These are phyloP conservation scores for Actinemys pallida DNA, from an alignment of 2,113 vertebrate genomes.

Conservation along the genomic window DNA sequence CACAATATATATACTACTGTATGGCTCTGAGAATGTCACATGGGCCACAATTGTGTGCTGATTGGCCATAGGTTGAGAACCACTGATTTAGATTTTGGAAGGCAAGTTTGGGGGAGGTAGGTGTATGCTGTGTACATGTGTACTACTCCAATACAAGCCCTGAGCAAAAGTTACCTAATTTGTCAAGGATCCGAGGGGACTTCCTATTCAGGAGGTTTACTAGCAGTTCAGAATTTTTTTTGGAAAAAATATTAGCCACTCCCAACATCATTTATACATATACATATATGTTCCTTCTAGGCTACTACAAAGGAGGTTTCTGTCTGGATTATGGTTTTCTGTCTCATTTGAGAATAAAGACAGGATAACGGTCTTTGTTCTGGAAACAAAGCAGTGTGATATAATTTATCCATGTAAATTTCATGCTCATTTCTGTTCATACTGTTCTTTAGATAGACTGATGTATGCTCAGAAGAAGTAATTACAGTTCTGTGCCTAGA, in stretches of 20 bases:
- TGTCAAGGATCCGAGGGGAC: not conserved
- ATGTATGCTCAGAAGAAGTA: not conserved
- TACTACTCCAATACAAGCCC: not conserved
- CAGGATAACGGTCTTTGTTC: not conserved
- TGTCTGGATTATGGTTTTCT: accelerated
- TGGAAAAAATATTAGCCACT: not conserved
- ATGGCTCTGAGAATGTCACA: no score
- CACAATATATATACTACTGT: no score
- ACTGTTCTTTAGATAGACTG: not conserved
- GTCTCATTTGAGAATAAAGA: not conserved
- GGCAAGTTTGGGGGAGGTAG: not conserved
- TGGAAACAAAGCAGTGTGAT: not conserved
- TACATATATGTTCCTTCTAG: not conserved
- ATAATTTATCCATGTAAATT: not conserved
- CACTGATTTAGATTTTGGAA: not conserved
- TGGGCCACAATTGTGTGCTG: no score
- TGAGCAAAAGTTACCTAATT: not conserved
- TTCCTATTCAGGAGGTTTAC: not conserved
- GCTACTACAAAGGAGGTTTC: not conserved
- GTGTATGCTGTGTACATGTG: not conserved
- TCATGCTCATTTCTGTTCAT: not conserved
- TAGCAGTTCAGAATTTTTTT: not conserved
- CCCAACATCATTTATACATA: not conserved
- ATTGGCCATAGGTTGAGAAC: no score
- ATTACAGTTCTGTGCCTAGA: not conserved